Base-by-base conservation (phyloP, 2,113 vertebrate species). In the Theristicus caerulescens region DNA sequence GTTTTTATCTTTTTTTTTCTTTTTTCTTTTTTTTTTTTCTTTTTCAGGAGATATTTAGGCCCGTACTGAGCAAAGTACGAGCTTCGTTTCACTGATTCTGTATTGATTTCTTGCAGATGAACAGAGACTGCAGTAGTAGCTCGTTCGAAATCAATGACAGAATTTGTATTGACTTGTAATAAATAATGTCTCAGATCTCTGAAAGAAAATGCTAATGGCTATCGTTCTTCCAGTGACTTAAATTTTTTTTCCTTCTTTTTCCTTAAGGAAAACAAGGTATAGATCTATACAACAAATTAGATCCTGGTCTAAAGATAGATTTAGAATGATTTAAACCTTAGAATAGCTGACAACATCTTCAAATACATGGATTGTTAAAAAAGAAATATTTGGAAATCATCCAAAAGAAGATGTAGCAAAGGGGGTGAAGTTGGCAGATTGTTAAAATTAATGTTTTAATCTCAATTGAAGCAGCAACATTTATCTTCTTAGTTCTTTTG, bases 401-500 rank as follows among this genome's bases (percentile, higher is more conserved):
- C 52, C 52, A 64, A 52, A 86, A 81, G 49, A 66, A 54, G 27
- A 66, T 31, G 31, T 72, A 78, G 25, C 36, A 78, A 62, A 36
- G 57, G 34, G 8, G 9, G 4, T 64, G 24, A 91, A 82, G 32
- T 47, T 84, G 59, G 22, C 46, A 83, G 47, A 59, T 86, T 46
- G 42, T 83, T 93, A 82, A 82, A 93, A 92, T 85, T 36, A 86
- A 74, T 74, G 38, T 87, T 95, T 95, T 80, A 82, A 83, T 84
- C 49, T 36, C 64, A 54, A 34, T n/a, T 71, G 70, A 93, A 96
- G 74, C 16, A 88, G 49, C 47, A 71, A 47, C 40, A 40, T 96
- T 54, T 91, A 82, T 88, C 55, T 42, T 90, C 80, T 80, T 66
- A 71, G 17, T 38, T 84, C 47, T 61, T 94, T 54, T 1, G 9